These are phyloP conservation scores for Pollenia angustigena DNA, from an alignment of 2,888 invertebrate genomes.

Conservation along the genomic window DNA sequence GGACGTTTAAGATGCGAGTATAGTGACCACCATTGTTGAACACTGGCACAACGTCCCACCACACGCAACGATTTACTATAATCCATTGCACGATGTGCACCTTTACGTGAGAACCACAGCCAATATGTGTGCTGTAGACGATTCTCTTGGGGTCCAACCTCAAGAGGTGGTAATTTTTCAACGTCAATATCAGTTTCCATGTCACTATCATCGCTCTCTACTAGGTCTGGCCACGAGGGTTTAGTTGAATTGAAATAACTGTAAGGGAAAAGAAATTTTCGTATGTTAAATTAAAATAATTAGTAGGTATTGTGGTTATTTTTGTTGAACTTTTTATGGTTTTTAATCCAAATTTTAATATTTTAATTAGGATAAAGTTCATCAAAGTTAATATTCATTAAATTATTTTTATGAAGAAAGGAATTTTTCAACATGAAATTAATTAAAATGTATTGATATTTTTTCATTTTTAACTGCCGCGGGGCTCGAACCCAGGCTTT, in stretches of 20 bases:
- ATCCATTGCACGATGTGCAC: conserved; percentile 83
- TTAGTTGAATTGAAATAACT: conserved; percentile 57
- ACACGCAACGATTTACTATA: conserved; percentile 89
- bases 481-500: too few species aligned
- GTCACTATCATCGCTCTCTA: conserved; percentile 87
- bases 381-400: too few species aligned
- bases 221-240: conserved; percentile 76
- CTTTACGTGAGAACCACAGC: conserved; percentile 92
- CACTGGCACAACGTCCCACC: conserved; percentile 94
- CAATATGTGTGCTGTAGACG: conserved; percentile 96
- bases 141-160: conserved; percentile 94
- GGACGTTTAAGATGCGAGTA: conserved; percentile 97
- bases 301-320: too few species aligned
- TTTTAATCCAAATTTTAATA: too few species aligned
- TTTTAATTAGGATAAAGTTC: too few species aligned
- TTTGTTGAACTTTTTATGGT: too few species aligned
- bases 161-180: conserved; percentile 87
- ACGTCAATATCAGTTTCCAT: conserved; percentile 87
- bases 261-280: conserved; percentile 5
- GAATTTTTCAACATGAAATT: too few species aligned
- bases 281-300: background rate
- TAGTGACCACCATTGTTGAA: conserved; percentile 99
- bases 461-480: too few species aligned
- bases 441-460: too few species aligned
- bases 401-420: too few species aligned